Evolutionary conservation across 2,888 invertebrate species (phyloP), one percentile per base, ranked within the genome.

Genomic region (Brachycybe producta): DNA sequence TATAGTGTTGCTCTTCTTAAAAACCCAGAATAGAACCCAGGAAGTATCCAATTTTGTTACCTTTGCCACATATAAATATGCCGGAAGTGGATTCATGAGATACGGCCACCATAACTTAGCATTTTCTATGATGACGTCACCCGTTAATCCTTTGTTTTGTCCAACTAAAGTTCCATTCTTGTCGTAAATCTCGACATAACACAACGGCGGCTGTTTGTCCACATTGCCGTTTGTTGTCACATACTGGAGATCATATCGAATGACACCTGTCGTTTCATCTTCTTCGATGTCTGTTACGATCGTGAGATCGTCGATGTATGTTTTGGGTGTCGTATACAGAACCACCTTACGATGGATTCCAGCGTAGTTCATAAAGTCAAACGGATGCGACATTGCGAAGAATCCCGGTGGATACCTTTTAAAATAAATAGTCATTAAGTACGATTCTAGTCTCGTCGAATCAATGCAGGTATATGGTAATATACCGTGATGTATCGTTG

Each of bases 291-390:
- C 56, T 23, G 91, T 88, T 54, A 75, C 75, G 23, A 91, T 74
- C 26, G 80, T 79, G 52, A 95, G 79, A 63, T 94, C 92, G 62
- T 86, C 81, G 34, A 94, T 80, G 67, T 80, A 88, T 0, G 76
- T 72, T 55, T 72, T 72, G 1, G 94, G 92, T 2, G 88, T 91
- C 2, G 90, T 83, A 67, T 88, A 87, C 13, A 97, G 67, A 59
- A 82, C 77, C 26, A 97, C 95, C 5, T 90, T 79, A 46, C 97
- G 78, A 65, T 97, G 90, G 55, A 97, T 92, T 5, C 97, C 97
- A 15, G 95, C 97, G 66, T 95, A 97, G 68, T 97, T 95, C 72
- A 91, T 95, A 70, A 97, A 97, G 66, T 97, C 97, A 65, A 97
- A 94, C 19, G 84, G 80, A 61, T 88, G 86, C 4, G 75, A 72